These are phyloP conservation scores for Mechanitis mazaeus DNA, from an alignment of 2,888 invertebrate genomes.

Conservation along the genomic window DNA sequence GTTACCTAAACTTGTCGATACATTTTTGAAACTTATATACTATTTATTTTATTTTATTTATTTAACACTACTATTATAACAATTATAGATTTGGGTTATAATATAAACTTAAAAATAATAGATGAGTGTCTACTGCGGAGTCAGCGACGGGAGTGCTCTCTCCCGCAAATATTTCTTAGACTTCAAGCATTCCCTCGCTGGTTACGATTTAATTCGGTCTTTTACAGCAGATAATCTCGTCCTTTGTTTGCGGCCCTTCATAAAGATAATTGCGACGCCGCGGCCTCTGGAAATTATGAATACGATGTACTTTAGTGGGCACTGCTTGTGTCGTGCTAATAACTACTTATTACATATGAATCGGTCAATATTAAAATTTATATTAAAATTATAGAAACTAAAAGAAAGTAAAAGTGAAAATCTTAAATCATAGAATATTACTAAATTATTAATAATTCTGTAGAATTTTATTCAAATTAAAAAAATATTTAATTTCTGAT, in stretches of 20 bases:
- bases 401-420: too few relatives aligned
- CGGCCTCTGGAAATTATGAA: conserved; percentile 44
- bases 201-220: conserved; percentile 66
- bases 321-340: background rate
- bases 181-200: conserved; percentile 45
- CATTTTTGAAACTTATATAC: background rate
- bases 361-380: too few relatives aligned
- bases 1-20: background rate
- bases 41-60: too few relatives aligned
- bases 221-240: conserved; percentile 59
- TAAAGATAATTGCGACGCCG: conserved; percentile 50
- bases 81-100: too few relatives aligned
- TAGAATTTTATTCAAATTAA: too few relatives aligned
- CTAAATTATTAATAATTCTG: too few relatives aligned
- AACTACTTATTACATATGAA: too few relatives aligned
- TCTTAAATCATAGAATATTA: too few relatives aligned
- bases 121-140: conserved; percentile 16
- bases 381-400: too few relatives aligned
- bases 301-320: conserved; percentile 27
- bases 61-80: too few relatives aligned
- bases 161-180: conserved; percentile 37
- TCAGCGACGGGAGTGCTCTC: conserved; percentile 16
- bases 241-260: conserved; percentile 62
- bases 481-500: too few relatives aligned
- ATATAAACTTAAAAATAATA: background rate